These are phyloP conservation scores for Macrosteles quadrilineatus DNA, from an alignment of 1,140 invertebrate genomes.

Conservation along the genomic window DNA sequence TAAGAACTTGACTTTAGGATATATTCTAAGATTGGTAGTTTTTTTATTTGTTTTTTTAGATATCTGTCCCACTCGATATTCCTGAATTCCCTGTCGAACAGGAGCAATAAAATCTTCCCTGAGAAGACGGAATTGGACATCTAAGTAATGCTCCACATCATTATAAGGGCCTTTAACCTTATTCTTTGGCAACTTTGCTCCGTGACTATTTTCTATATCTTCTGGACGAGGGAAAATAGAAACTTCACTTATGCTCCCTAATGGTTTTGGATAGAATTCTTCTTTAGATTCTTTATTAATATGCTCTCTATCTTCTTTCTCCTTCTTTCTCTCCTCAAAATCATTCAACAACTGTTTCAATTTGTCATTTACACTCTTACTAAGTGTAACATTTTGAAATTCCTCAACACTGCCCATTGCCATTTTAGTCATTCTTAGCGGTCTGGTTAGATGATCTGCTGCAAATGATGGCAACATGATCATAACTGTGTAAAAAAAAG, in stretches of 20 bases:
- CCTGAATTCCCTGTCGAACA: slow-evolving; percentile 10
- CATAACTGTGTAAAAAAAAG: background rate
- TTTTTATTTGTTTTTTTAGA: background rate
- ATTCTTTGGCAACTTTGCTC: background rate
- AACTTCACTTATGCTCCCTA: background rate
- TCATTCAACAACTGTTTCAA: slow-evolving; percentile 2
- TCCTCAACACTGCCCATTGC: background rate
- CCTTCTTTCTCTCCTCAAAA: slow-evolving; percentile 20
- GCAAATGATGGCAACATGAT: background rate
- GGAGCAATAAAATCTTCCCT: slow-evolving; percentile 25
- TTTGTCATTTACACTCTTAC: background rate
- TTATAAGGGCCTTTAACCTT: slow-evolving; percentile 9
- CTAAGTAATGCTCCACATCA: slow-evolving; percentile 11
- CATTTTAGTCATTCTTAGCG: background rate
- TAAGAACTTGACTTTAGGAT: slow-evolving; percentile 16
- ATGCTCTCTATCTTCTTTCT: slow-evolving; percentile 7
- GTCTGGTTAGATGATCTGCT: background rate
- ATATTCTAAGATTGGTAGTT: slow-evolving; percentile 18
- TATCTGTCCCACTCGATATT: background rate
- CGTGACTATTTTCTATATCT: background rate
- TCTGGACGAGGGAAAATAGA: background rate
- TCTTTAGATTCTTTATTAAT: background rate
- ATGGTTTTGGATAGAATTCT: background rate
- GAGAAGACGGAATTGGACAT: slow-evolving; percentile 14
- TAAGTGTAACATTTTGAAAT: background rate